Conservation (phyloP, 2,888 invertebrate genomes). For the Eucera pruinosa region DNA sequence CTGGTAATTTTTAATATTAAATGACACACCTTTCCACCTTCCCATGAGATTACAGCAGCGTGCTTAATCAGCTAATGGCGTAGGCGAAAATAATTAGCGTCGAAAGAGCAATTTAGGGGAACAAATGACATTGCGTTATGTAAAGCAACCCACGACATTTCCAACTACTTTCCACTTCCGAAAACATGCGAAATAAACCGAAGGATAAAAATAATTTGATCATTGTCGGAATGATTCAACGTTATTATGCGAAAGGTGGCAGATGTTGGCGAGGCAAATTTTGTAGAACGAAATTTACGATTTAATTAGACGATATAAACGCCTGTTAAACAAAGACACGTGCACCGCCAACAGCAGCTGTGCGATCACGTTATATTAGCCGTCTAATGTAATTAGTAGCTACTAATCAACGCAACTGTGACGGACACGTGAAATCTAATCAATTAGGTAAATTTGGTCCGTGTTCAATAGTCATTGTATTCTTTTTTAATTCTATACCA, state of each 20-base stretch:
- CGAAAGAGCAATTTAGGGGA: slow-evolving; percentile 28
- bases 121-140: slow-evolving; percentile 23
- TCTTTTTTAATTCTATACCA: neutral
- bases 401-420: slow-evolving; percentile 45
- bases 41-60: slow-evolving; percentile 61
- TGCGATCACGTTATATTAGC: slow-evolving; percentile 41
- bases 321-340: slow-evolving; percentile 25
- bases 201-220: neutral
- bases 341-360: slow-evolving; percentile 51
- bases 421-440: slow-evolving; percentile 22
- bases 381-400: slow-evolving; percentile 65
- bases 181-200: neutral
- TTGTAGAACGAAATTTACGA: slow-evolving; percentile 37
- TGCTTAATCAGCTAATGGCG: slow-evolving; percentile 76
- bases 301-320: slow-evolving; percentile 43
- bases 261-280: neutral
- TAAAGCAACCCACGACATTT: neutral
- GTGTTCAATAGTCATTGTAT: neutral
- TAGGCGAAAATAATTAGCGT: slow-evolving; percentile 56
- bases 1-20: slow-evolving; percentile 29
- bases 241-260: neutral
- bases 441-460: slow-evolving; percentile 26
- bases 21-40: slow-evolving; percentile 60
- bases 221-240: neutral
- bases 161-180: neutral